Conservation (phyloP, 2,888 invertebrate species). For the Sesamia inferens region DNA sequence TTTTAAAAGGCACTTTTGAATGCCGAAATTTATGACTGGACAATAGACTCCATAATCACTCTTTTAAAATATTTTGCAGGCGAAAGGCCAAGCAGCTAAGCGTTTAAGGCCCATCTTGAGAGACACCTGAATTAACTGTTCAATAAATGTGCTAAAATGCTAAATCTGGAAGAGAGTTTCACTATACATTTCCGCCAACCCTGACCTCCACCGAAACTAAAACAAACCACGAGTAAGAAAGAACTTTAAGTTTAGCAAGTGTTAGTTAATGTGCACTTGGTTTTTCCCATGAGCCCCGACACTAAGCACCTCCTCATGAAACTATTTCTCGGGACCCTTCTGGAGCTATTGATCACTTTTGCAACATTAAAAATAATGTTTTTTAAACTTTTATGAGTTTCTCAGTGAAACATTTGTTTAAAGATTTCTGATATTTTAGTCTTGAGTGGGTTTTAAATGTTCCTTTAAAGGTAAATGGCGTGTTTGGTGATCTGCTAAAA, state of each 20-base stretch:
- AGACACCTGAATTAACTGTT: neutral
- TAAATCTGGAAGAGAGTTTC: neutral
- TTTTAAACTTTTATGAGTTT: constrained; percentile 32
- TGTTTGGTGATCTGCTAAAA: constrained; percentile 5
- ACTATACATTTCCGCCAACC: neutral
- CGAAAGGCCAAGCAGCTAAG: neutral
- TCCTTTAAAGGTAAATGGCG: constrained; percentile 5
- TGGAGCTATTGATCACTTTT: constrained; percentile 29
- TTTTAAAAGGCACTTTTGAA: neutral
- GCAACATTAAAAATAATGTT: constrained; percentile 49
- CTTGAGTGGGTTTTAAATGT: constrained; percentile 2
- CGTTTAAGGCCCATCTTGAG: neutral
- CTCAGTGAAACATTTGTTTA: constrained; percentile 25
- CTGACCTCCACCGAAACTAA: constrained; percentile 20
- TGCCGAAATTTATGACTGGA: neutral
- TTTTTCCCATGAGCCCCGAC: constrained; percentile 34
- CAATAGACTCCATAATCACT: no score
- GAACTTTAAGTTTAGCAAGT: constrained; percentile 34
- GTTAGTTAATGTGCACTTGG: constrained; percentile 52
- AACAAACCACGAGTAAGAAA: constrained; percentile 23
- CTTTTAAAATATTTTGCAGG: neutral
- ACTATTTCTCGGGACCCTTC: constrained; percentile 45
- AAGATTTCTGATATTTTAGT: constrained; percentile 38
- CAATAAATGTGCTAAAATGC: no score
- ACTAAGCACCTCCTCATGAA: constrained; percentile 37